Evolutionary conservation across 2,888 invertebrate genomes (phyloP).

Genomic region (Rhingia rostrata): DNA sequence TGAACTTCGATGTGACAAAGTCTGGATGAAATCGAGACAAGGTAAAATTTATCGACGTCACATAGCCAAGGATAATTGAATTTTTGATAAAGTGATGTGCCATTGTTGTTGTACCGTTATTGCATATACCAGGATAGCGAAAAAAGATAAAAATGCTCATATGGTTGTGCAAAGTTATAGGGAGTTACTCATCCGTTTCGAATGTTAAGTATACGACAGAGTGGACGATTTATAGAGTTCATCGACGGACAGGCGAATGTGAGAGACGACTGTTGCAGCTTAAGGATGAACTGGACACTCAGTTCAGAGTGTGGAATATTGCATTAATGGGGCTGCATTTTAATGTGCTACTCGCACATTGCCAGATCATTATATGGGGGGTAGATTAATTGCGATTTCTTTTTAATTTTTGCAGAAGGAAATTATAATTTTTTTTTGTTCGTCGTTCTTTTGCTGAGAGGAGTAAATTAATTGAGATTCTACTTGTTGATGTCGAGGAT

Average conservation of each 20-base stretch:
- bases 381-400: conserved; percentile 34
- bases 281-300: conserved; percentile 3
- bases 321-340: conserved; percentile 29
- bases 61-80: conserved; percentile 71
- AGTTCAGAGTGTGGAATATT: conserved; percentile 8
- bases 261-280: conserved; percentile 14
- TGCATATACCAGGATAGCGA: conserved; percentile 1
- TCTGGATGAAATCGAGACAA: conserved; percentile 59
- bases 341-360: conserved; percentile 17
- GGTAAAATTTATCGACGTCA: conserved; percentile 72
- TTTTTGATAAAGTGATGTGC: conserved; percentile 68
- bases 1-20: conserved; percentile 50
- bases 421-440: neutral
- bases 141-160: conserved; percentile 38
- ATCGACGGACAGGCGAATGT: conserved; percentile 30
- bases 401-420: neutral
- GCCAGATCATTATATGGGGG: conserved; percentile 8
- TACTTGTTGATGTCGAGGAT: conserved; percentile 13
- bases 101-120: conserved; percentile 33
- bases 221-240: conserved; percentile 66
- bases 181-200: conserved; percentile 32
- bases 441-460: neutral
- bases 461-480: conserved; percentile 9
- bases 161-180: conserved; percentile 42
- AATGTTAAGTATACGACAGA: conserved; percentile 67